Evolutionary conservation across 2,888 invertebrate species (phyloP).

Genomic region (Mesoligia furuncula): DNA sequence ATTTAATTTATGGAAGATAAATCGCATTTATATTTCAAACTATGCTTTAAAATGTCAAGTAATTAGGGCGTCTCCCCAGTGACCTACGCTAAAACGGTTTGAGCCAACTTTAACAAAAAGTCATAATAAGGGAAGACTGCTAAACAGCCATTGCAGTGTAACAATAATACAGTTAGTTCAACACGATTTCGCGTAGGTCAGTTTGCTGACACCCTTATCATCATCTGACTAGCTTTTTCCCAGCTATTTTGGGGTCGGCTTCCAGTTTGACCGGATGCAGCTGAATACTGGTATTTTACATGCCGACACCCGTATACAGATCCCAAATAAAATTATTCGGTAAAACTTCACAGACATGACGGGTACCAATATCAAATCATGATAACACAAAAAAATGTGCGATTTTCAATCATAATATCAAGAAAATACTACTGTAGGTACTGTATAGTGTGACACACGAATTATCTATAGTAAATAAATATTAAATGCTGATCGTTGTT

Average conservation of each 20-base stretch:
- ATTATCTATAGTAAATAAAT: not conserved
- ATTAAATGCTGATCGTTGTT: not conserved
- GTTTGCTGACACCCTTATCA: not conserved
- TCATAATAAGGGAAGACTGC: not conserved
- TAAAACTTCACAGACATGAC: not conserved
- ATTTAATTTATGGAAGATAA: not conserved
- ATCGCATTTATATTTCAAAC: constrained; percentile 19
- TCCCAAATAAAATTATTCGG: not conserved
- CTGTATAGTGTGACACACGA: not conserved
- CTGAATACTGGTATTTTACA: not conserved
- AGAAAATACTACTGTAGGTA: not conserved
- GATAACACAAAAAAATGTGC: not conserved
- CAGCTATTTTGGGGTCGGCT: not conserved
- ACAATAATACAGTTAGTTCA: not conserved
- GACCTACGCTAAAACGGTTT: not conserved
- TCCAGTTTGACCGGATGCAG: not conserved
- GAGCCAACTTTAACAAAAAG: not conserved
- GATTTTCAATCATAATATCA: not conserved
- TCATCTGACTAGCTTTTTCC: not conserved
- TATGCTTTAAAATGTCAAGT: not conserved
- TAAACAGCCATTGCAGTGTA: not conserved
- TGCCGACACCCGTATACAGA: not conserved
- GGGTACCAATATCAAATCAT: not conserved
- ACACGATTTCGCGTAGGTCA: not conserved
- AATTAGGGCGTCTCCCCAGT: not conserved